These are phyloP conservation scores for Lasioglossum calceatum DNA, from an alignment of 2,888 invertebrate species.

Conservation along the genomic window DNA sequence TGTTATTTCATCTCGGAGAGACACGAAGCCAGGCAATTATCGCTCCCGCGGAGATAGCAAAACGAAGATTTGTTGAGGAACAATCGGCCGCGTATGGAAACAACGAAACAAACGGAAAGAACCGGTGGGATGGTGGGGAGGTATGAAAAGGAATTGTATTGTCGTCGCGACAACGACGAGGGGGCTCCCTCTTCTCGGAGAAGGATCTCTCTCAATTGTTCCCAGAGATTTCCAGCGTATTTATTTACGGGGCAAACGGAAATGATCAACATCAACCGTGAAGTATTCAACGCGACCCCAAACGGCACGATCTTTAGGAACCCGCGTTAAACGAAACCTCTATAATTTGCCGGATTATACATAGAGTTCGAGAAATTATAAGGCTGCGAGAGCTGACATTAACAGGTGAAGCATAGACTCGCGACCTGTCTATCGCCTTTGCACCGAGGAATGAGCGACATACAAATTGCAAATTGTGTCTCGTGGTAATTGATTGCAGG, in stretches of 20 bases:
- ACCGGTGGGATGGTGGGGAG: not conserved
- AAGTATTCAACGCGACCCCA: not conserved
- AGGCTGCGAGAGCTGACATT: not conserved
- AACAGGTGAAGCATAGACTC: not conserved
- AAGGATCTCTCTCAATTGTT: constrained; percentile 26
- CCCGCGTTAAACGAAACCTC: too few species aligned
- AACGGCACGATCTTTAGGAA: not conserved
- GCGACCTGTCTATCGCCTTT: not conserved
- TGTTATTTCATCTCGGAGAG: constrained; percentile 16
- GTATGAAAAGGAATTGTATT: constrained; percentile 36
- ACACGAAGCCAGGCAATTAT: constrained; percentile 64
- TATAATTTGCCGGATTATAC: not conserved
- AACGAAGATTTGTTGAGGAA: constrained; percentile 15
- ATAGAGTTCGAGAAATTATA: not conserved
- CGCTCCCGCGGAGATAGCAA: constrained; percentile 29
- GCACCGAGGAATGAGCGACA: not conserved
- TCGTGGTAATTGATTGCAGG: not conserved
- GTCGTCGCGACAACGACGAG: constrained; percentile 23
- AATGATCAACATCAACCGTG: not conserved
- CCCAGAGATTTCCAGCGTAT: not conserved
- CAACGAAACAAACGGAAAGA: not conserved
- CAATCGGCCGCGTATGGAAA: constrained; percentile 16
- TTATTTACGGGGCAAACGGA: not conserved
- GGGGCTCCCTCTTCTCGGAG: not conserved
- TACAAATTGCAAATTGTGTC: not conserved